Evolutionary conservation across 1,140 invertebrate genomes (phyloP).

Genomic region (Diploscapter pachys): DNA sequence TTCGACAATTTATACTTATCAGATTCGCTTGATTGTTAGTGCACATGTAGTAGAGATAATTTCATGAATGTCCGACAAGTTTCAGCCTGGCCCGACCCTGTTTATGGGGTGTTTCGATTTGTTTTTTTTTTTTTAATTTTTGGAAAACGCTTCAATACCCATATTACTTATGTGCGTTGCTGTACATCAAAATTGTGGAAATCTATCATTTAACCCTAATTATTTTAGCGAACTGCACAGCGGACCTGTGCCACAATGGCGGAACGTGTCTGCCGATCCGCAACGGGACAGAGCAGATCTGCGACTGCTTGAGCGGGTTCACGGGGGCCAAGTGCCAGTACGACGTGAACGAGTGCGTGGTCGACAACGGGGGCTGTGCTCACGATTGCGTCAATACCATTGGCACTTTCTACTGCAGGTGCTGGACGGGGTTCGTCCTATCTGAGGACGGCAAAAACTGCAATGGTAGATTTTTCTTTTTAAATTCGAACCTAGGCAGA

Average conservation of each 20-base stretch:
- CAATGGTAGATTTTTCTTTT: conserved; percentile 37
- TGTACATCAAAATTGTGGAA: background rate
- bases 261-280: conserved; percentile 48
- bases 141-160: too few relatives aligned
- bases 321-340: conserved; percentile 59
- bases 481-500: background rate
- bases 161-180: background rate
- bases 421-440: conserved; percentile 63
- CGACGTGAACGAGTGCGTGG: conserved; percentile 59
- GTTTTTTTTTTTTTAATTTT: too few relatives aligned
- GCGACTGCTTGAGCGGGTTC: conserved; percentile 55
- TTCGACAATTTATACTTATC: too few relatives aligned
- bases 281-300: conserved; percentile 47
- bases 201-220: background rate
- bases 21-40: too few relatives aligned
- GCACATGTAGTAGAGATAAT: too few relatives aligned
- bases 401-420: conserved; percentile 66
- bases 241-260: conserved; percentile 59
- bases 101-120: too few relatives aligned
- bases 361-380: conserved; percentile 59
- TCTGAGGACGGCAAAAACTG: conserved; percentile 46
- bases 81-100: too few relatives aligned
- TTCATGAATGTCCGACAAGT: too few relatives aligned
- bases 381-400: conserved; percentile 61
- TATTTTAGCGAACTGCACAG: conserved; percentile 60